Conservation (phyloP, 2,113 vertebrate genomes). For the Paramormyrops kingsleyae region DNA sequence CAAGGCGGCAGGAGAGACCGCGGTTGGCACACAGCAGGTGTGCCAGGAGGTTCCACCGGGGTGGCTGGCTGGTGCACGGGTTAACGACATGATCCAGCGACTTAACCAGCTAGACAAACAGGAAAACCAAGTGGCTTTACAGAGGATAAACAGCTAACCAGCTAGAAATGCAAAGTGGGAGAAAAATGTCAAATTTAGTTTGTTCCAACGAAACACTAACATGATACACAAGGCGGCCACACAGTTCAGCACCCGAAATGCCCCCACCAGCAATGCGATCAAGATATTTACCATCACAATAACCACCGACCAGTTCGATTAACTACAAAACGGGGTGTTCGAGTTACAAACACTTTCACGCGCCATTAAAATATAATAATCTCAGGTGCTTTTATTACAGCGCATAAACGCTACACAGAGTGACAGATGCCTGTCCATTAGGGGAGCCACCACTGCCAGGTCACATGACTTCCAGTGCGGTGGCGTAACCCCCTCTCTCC, state of each 20-base stretch:
- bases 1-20: not conserved
- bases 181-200: not conserved
- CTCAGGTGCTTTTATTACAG: not conserved
- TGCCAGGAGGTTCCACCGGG: not conserved
- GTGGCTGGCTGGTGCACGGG: not conserved
- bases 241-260: not conserved
- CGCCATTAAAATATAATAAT: not conserved
- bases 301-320: not conserved
- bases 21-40: not conserved
- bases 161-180: not conserved
- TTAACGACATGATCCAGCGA: not conserved
- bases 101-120: not conserved
- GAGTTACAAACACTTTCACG: not conserved
- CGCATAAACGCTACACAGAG: not conserved
- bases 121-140: not conserved
- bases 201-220: not conserved
- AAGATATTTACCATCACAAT: not conserved
- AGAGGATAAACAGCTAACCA: not conserved
- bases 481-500: not conserved
- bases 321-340: not conserved
- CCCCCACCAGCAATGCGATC: not conserved
- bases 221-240: not conserved
- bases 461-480: not conserved
- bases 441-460: not conserved
- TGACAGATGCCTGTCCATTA: not conserved